Conservation (phyloP, 2,113 vertebrate species). For the Menidia beryllina region DNA sequence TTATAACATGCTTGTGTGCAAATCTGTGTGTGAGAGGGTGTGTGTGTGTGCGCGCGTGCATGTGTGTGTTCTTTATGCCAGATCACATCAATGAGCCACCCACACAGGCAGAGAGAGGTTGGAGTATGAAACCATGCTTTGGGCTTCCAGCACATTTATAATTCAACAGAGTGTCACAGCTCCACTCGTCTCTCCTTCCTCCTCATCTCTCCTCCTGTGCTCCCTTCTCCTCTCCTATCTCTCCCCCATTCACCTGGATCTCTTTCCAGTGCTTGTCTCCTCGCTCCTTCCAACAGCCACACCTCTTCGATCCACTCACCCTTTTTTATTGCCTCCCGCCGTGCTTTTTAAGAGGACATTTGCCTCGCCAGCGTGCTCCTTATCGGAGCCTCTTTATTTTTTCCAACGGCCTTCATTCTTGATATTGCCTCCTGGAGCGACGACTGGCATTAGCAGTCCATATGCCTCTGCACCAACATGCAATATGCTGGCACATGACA, state of each 20-base stretch:
- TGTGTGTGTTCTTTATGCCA: conserved; percentile 53
- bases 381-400: conserved; percentile 30
- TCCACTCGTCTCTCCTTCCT: conserved; percentile 22
- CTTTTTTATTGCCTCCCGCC: conserved; percentile 7
- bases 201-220: conserved; percentile 9
- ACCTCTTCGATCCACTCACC: conserved; percentile 6
- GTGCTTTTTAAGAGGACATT: conserved; percentile 19
- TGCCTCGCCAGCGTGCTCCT: conserved; percentile 4
- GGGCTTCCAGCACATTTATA: conserved; percentile 73
- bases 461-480: conserved; percentile 54
- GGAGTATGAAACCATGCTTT: conserved; percentile 50
- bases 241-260: conserved; percentile 44
- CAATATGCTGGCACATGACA: conserved; percentile 63
- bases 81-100: conserved; percentile 64
- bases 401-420: neutral
- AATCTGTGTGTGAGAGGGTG: neutral
- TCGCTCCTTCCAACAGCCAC: conserved; percentile 8
- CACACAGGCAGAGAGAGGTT: conserved; percentile 54
- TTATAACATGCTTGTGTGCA: conserved; percentile 31
- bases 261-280: conserved; percentile 12
- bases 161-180: conserved; percentile 71
- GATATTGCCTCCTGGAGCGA: conserved; percentile 54
- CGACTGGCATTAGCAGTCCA: conserved; percentile 53
- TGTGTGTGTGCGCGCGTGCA: conserved; percentile 1
- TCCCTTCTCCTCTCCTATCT: conserved; percentile 29